phyloP scores from a whole-genome alignment of 2,888 invertebrate species.

The Apotomis turbidana region DNA sequence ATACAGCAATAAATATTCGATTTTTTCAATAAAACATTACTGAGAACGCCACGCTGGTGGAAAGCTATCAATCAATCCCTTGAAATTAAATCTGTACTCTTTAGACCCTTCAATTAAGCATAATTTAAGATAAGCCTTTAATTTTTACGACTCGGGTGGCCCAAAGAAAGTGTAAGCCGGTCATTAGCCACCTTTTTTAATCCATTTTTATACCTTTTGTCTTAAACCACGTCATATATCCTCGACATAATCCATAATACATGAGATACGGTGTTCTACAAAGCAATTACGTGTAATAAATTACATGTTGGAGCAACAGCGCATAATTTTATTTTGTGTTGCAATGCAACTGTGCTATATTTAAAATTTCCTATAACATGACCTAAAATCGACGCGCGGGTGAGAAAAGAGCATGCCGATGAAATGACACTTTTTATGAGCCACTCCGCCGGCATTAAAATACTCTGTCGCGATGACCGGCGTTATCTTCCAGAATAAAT shows the following conservation, averaged over 20 bases:
- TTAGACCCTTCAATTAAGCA: slow-evolving; percentile 80
- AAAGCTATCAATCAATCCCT: slow-evolving; percentile 77
- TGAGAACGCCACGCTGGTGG: slow-evolving; percentile 58
- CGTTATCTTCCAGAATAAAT: slow-evolving; percentile 80
- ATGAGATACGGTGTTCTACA: slow-evolving; percentile 71
- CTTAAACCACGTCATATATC: slow-evolving; percentile 73
- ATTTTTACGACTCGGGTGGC: slow-evolving; percentile 80
- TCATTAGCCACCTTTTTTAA: slow-evolving; percentile 75
- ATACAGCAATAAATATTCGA: slow-evolving; percentile 63
- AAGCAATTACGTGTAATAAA: slow-evolving; percentile 82
- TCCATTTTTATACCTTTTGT: slow-evolving; percentile 73
- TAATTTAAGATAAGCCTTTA: slow-evolving; percentile 82
- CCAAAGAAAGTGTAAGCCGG: slow-evolving; percentile 73
- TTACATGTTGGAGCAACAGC: slow-evolving; percentile 75
- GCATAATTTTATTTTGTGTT: slow-evolving; percentile 52
- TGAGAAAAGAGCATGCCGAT: slow-evolving; percentile 58
- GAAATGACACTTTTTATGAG: slow-evolving; percentile 46
- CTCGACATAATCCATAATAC: slow-evolving; percentile 77
- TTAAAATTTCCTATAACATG: slow-evolving; percentile 39
- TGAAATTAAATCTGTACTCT: slow-evolving; percentile 78
- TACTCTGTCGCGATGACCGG: slow-evolving; percentile 61
- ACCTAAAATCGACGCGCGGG: slow-evolving; percentile 47
- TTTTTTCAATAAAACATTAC: slow-evolving; percentile 61
- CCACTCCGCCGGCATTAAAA: slow-evolving; percentile 70
- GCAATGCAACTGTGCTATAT: slow-evolving; percentile 31